These are phyloP conservation scores for Bradypodion pumilum DNA, from an alignment of 2,797 vertebrate genomes.

Conservation along the genomic window DNA sequence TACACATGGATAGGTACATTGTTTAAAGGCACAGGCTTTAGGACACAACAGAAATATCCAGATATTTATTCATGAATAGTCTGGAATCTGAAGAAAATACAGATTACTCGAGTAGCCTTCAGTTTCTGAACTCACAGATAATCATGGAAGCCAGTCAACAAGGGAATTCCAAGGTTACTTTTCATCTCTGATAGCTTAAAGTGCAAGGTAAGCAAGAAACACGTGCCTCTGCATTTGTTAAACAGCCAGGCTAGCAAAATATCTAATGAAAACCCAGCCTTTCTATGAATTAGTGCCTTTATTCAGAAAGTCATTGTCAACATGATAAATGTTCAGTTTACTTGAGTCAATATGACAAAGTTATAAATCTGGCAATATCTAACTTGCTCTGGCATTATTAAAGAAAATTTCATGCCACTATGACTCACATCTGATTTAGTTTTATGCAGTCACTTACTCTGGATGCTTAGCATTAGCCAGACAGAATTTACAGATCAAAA, in stretches of 20 bases:
- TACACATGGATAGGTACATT: too few species aligned
- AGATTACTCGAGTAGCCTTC: too few species aligned
- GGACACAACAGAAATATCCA: too few species aligned
- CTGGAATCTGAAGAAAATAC: too few species aligned
- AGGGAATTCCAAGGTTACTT: constrained; percentile 35
- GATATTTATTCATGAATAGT: too few species aligned
- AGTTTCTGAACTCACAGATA: too few species aligned
- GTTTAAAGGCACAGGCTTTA: too few species aligned
- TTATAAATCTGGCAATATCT: constrained; percentile 48
- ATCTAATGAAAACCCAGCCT: constrained; percentile 45
- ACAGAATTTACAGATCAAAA: constrained; percentile 40
- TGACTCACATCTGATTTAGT: constrained; percentile 33
- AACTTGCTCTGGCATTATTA: not conserved
- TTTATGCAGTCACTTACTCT: constrained; percentile 2
- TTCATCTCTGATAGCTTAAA: constrained; percentile 32
- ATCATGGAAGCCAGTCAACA: too few species aligned
- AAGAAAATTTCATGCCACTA: constrained; percentile 24
- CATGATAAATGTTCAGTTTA: constrained; percentile 35
- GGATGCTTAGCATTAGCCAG: constrained; percentile 13
- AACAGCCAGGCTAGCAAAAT: constrained; percentile 41
- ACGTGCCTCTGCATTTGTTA: constrained; percentile 13
- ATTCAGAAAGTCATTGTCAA: constrained; percentile 42
- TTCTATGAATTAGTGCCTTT: constrained; percentile 22
- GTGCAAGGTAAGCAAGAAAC: constrained; percentile 37
- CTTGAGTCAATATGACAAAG: constrained; percentile 52